These are phyloP conservation scores for Andrena marginata DNA, from an alignment of 2,888 invertebrate genomes.

Conservation along the genomic window DNA sequence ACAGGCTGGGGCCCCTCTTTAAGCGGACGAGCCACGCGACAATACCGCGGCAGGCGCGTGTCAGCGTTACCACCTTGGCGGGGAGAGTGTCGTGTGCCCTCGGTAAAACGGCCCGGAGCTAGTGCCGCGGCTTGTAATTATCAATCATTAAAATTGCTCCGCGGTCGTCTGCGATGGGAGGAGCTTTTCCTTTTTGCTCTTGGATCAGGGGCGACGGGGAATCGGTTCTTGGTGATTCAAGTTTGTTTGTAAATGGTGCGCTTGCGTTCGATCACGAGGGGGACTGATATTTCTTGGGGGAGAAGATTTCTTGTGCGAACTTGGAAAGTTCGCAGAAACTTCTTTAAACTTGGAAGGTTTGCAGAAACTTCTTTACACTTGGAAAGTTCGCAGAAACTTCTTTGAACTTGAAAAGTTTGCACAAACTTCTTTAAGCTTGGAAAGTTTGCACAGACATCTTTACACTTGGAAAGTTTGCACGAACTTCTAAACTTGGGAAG, in stretches of 20 bases:
- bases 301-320: too few relatives aligned
- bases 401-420: too few relatives aligned
- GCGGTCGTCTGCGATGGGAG: constrained; percentile 5
- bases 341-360: too few relatives aligned
- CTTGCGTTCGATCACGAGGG: too few relatives aligned
- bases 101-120: constrained; percentile 43
- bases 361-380: too few relatives aligned
- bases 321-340: too few relatives aligned
- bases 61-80: constrained; percentile 65
- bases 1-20: constrained; percentile 20
- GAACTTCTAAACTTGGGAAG: too few relatives aligned
- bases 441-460: too few relatives aligned
- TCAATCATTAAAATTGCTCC: constrained; percentile 60
- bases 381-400: too few relatives aligned
- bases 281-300: too few relatives aligned
- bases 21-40: constrained; percentile 73
- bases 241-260: background rate
- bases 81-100: constrained; percentile 52
- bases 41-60: constrained; percentile 76
- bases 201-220: background rate
- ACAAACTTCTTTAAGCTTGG: too few relatives aligned
- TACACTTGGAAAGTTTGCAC: too few relatives aligned
- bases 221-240: background rate
- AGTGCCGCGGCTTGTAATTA: constrained; percentile 60
- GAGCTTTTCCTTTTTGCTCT: background rate